phyloP scores from a whole-genome alignment of 2,888 invertebrate species.

The Aporophyla lueneburgensis region DNA sequence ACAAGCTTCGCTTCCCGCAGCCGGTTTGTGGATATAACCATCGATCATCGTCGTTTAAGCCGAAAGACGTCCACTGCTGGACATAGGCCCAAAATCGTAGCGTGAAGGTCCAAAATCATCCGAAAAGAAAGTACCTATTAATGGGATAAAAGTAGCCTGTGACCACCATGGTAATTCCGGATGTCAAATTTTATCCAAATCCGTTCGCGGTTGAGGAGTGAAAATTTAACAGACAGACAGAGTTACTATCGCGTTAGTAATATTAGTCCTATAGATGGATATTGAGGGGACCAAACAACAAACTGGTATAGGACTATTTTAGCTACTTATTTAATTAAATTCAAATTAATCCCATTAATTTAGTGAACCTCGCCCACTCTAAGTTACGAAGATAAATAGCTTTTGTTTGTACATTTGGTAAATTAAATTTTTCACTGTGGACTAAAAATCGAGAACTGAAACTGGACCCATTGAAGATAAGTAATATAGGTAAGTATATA shows the following conservation, averaged over 20 bases:
- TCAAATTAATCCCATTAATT: constrained; percentile 28
- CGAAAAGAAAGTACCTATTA: too few species aligned
- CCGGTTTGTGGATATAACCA: neutral
- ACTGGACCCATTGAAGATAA: neutral
- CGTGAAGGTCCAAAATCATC: neutral
- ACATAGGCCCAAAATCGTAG: neutral
- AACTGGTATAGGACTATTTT: neutral
- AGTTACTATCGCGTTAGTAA: neutral
- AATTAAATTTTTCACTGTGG: neutral
- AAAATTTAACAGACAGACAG: neutral
- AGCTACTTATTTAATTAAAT: constrained; percentile 18
- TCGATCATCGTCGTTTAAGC: neutral
- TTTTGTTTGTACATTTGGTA: neutral
- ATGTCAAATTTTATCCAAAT: neutral
- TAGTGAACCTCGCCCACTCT: constrained; percentile 8
- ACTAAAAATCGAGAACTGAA: neutral
- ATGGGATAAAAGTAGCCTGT: too few species aligned
- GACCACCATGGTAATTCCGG: neutral
- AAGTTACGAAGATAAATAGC: constrained; percentile 44
- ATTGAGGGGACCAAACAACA: neutral
- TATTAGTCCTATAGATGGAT: neutral
- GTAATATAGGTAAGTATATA: too few species aligned
- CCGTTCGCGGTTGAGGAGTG: neutral
- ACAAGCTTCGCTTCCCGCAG: neutral
- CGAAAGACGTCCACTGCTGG: too few species aligned